Evolutionary conservation across 2,888 invertebrate species (phyloP).

Genomic region (Glyphotaelius pellucidus): DNA sequence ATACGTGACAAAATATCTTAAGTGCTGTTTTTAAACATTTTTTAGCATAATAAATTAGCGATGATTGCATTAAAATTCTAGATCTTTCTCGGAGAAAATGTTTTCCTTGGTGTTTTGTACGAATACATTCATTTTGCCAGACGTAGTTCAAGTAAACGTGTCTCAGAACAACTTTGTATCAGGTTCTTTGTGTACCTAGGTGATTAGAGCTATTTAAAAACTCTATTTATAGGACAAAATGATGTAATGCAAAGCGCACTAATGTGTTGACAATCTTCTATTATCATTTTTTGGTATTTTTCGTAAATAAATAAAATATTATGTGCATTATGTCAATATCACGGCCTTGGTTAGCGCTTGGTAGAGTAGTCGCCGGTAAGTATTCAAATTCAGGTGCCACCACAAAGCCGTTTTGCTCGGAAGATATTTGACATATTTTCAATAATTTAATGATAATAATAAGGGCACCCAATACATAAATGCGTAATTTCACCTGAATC

Average conservation of each 20-base stretch:
- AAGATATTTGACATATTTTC: neutral
- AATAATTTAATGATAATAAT: neutral
- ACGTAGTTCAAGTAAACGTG: too few species aligned
- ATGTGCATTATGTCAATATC: too few species aligned
- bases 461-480: neutral
- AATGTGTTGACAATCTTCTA: neutral
- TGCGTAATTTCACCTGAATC: too few species aligned
- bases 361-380: too few species aligned
- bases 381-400: neutral
- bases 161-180: too few species aligned
- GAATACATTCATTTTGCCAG: neutral
- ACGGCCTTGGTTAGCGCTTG: too few species aligned
- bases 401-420: neutral
- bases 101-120: neutral
- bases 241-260: neutral
- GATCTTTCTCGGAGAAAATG: neutral
- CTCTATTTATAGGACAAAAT: neutral
- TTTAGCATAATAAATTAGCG: neutral
- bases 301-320: too few species aligned
- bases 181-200: too few species aligned
- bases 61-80: neutral
- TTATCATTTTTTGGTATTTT: neutral
- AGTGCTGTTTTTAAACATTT: neutral
- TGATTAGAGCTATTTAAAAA: too few species aligned
- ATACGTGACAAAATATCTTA: too few species aligned